Base-by-base conservation (phyloP, 2,797 vertebrate genomes). In the Peromyscus eremicus region DNA sequence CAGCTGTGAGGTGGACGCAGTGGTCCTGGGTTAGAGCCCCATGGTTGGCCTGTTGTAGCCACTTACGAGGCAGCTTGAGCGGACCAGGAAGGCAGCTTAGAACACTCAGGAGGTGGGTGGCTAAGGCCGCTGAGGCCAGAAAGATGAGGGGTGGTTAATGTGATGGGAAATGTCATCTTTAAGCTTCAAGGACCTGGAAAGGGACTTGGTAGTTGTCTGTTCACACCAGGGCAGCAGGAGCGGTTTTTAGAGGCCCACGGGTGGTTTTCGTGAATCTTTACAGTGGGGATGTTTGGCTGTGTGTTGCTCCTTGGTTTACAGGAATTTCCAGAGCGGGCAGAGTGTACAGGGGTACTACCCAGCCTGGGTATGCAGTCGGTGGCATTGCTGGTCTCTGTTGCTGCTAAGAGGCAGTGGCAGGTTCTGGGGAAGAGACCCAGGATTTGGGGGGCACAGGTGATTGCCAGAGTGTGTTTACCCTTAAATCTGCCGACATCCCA, bases 61-160 rank as follows among this genome's bases (percentile, higher is more conserved):
- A 0, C 66, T 34, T 0, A 37, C 37, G 79, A 29, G 0, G 12
- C 32, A 57, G 92, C 73, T 23, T 27, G 5, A 34, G 19, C 7
- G 11, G 70, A 25, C 32, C n/a, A 16, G 57, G 62, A 34, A 40
- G 64, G n/a, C 37, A 29, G 37, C 43, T 75, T 40, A 62, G 32
- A 0, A 6, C 8, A n/a, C 1, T 0, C n/a, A 16, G 46, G 70
- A 11, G 23, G 14, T 40, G 37, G 43, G 60, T 46, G 17, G 0
- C 16, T 60, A 43, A 40, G 9, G 13, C 10, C 66, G 49, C 34
- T 3, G 75, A 70, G 29, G 16, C 3, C 60, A 46, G 75, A 43
- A n/a, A 16, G 21, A 34, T 23, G 32, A 13, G 29, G 27, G 17
- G 46, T 34, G 27, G 12, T n/a, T 29, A 21, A 21, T 73, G 52